Evolutionary conservation across 2,113 vertebrate species (phyloP).

Genomic region (Zosterops borbonicus): DNA sequence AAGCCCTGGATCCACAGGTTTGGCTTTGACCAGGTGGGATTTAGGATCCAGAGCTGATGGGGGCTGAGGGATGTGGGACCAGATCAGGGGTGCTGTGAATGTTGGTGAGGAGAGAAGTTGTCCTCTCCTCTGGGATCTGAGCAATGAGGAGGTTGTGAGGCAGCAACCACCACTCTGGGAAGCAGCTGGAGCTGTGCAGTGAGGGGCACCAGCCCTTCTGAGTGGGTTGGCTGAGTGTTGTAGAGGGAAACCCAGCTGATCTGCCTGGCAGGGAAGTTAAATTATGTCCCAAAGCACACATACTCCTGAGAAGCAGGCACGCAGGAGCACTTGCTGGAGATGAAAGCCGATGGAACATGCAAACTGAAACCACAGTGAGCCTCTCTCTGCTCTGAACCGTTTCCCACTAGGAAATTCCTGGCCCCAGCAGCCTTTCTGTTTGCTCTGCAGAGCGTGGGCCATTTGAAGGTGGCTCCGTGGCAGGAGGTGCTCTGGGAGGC

Average conservation of each 20-base stretch:
- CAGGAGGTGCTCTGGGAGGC: neutral
- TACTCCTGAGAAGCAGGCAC: neutral
- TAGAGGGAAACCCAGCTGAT: neutral
- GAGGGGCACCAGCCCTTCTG: neutral
- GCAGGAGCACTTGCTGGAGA: neutral
- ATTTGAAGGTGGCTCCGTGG: neutral
- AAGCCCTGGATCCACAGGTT: neutral
- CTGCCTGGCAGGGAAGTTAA: neutral
- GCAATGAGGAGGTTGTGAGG: neutral
- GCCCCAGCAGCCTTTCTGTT: fast-evolving
- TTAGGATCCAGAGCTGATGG: fast-evolving
- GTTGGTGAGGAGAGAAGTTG: neutral
- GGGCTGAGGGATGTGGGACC: neutral
- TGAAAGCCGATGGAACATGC: neutral
- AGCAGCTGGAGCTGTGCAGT: neutral
- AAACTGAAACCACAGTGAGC: neutral
- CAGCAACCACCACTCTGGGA: neutral
- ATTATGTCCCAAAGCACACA: neutral
- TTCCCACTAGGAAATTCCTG: neutral
- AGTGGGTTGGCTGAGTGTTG: neutral
- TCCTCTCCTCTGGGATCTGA: neutral
- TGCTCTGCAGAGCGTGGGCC: neutral
- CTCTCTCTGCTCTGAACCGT: fast-evolving
- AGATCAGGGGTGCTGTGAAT: neutral
- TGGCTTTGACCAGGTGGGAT: neutral